These are phyloP conservation scores for Drosophila insularis DNA, from an alignment of 1,140 invertebrate species.

Conservation along the genomic window DNA sequence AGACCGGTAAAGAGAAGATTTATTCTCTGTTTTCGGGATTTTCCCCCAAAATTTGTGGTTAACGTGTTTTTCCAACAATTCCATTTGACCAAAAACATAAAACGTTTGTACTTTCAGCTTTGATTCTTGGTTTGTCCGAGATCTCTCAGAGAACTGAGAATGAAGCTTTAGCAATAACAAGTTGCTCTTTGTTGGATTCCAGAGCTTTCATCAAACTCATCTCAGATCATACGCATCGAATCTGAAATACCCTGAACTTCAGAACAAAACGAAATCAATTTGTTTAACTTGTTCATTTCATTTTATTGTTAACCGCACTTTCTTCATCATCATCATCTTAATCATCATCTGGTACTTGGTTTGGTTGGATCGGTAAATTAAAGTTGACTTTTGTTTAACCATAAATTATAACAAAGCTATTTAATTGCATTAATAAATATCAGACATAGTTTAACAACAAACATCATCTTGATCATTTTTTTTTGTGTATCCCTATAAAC, in stretches of 20 bases:
- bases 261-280: background rate
- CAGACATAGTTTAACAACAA: slow-evolving; percentile 75
- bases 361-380: slow-evolving; percentile 43
- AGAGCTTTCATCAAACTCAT: background rate
- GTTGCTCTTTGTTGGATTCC: background rate
- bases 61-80: background rate
- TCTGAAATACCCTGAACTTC: slow-evolving; percentile 1
- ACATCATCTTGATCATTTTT: slow-evolving; percentile 51
- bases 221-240: background rate
- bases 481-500: slow-evolving; percentile 46
- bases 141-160: background rate
- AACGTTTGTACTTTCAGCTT: background rate
- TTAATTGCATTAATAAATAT: slow-evolving; percentile 73
- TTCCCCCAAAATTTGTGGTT: background rate
- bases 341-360: slow-evolving; percentile 51
- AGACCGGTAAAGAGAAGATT: background rate
- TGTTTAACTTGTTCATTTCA: slow-evolving; percentile 31
- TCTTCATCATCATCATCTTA: slow-evolving; percentile 46
- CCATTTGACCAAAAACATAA: background rate
- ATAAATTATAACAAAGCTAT: slow-evolving; percentile 76
- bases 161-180: background rate
- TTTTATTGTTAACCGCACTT: slow-evolving; percentile 70
- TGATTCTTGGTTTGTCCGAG: background rate
- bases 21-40: background rate
- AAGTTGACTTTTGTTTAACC: slow-evolving; percentile 58